Percentiles rank a stretch among this genome's conserved stretches.
phyloP scores from a whole-genome alignment of 1,140 invertebrate genomes.

The Bombus fervidus region DNA sequence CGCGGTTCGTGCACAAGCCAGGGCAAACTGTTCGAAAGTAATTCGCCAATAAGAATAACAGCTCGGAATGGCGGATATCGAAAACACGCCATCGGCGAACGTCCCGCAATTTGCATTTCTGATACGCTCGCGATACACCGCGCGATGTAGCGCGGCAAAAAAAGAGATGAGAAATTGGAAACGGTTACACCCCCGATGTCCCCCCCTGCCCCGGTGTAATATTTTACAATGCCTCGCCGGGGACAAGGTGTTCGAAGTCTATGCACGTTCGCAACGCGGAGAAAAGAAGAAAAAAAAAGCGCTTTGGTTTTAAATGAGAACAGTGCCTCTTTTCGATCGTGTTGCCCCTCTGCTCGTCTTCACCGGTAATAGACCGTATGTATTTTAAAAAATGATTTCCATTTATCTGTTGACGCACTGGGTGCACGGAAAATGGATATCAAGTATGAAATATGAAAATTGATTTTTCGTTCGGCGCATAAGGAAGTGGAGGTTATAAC shows the following conservation, averaged over 20 bases:
- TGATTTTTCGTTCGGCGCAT: background rate
- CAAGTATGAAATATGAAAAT: conserved; percentile 11
- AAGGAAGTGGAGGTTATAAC: background rate
- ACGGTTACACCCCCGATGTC: conserved; percentile 12
- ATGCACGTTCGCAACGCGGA: background rate
- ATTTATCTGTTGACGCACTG: conserved; percentile 2
- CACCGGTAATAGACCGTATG: background rate
- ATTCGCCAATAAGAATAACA: conserved; percentile 49
- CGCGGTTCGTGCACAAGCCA: background rate
- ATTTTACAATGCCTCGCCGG: conserved; percentile 36
- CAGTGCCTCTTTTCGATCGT: background rate
- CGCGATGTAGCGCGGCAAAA: background rate
- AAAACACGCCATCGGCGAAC: conserved; percentile 30
- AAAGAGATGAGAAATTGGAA: conserved; percentile 40
- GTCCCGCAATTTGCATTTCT: conserved; percentile 48
- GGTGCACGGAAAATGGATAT: background rate
- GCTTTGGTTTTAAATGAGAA: conserved; percentile 32
- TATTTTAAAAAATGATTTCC: conserved; percentile 21
- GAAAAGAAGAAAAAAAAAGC: background rate
- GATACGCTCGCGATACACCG: conserved; percentile 24
- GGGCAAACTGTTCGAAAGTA: conserved; percentile 28
- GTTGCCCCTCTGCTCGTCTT: background rate
- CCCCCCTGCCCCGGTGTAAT: background rate
- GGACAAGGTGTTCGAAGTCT: conserved; percentile 28
- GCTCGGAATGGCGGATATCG: conserved; percentile 27